Evolutionary conservation across 1,140 invertebrate species (phyloP).

Genomic region (Microplitis demolitor): DNA sequence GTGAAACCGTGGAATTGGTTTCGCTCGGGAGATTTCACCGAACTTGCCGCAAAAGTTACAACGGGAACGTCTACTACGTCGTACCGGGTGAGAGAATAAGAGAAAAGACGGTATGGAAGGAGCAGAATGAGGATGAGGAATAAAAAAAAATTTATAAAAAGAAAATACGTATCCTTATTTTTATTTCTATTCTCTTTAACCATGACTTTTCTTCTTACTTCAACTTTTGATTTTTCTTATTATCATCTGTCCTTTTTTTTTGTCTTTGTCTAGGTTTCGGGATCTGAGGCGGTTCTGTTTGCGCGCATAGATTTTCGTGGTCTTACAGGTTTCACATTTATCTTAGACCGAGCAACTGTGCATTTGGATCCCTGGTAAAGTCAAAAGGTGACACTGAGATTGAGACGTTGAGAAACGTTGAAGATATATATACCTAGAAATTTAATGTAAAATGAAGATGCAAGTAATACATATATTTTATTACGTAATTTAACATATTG

Average conservation of each 20-base stretch:
- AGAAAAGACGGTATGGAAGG: neutral
- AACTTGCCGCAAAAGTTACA: slow-evolving; percentile 14
- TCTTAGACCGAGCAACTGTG: neutral
- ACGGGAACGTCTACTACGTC: too few relatives aligned
- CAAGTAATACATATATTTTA: neutral
- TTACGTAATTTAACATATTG: neutral
- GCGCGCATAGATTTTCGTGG: neutral
- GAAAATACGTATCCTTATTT: neutral
- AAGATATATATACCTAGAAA: neutral
- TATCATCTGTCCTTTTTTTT: neutral
- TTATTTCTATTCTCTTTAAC: neutral
- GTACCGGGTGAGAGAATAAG: too few relatives aligned
- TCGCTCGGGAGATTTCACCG: slow-evolving; percentile 7
- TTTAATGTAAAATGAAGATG: neutral
- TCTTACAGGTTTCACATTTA: slow-evolving; percentile 17
- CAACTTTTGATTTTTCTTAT: neutral
- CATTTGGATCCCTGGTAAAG: neutral
- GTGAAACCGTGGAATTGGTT: slow-evolving; percentile 16
- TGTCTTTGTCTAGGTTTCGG: neutral
- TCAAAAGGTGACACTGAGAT: neutral
- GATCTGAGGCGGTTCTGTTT: neutral
- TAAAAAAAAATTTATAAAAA: neutral
- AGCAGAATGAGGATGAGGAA: neutral
- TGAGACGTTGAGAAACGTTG: neutral
- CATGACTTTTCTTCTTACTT: neutral